phyloP scores from a whole-genome alignment of 2,797 vertebrate genomes.

The Myotis vivesi region DNA sequence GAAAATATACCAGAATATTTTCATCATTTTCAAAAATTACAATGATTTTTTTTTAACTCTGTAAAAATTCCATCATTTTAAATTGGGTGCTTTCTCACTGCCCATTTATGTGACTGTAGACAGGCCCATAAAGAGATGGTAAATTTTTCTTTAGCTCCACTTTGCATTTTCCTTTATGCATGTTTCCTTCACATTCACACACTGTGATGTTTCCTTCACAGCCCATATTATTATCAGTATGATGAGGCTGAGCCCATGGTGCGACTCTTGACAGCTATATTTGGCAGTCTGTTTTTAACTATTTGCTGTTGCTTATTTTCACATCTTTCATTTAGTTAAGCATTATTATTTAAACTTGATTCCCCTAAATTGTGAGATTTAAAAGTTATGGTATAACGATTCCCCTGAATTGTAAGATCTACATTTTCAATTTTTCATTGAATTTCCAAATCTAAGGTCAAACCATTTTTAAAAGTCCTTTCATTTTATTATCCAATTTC shows the following conservation, averaged over 20 bases:
- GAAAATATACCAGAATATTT: neutral
- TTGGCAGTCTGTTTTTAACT: neutral
- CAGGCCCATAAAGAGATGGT: neutral
- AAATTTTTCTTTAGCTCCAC: neutral
- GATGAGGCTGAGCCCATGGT: neutral
- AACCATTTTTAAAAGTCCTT: neutral
- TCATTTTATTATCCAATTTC: neutral
- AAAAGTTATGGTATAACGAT: neutral
- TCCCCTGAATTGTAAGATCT: neutral
- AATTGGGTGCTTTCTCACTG: neutral
- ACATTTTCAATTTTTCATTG: neutral
- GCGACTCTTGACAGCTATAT: neutral
- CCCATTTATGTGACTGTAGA: neutral
- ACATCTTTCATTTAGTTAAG: neutral
- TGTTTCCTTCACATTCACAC: neutral
- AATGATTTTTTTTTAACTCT: constrained; percentile 35
- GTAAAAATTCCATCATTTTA: neutral
- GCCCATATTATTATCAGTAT: neutral
- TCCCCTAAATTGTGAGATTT: neutral
- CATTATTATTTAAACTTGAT: neutral
- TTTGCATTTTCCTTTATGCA: neutral
- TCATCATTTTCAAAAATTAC: constrained; percentile 9
- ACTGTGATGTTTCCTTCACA: neutral
- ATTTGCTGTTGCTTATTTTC: neutral
- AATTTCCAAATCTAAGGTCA: neutral